Evolutionary conservation across 2,888 invertebrate genomes (phyloP), one percentile per base, ranked within the genome.

Genomic region (Bedellia somnulentella): DNA sequence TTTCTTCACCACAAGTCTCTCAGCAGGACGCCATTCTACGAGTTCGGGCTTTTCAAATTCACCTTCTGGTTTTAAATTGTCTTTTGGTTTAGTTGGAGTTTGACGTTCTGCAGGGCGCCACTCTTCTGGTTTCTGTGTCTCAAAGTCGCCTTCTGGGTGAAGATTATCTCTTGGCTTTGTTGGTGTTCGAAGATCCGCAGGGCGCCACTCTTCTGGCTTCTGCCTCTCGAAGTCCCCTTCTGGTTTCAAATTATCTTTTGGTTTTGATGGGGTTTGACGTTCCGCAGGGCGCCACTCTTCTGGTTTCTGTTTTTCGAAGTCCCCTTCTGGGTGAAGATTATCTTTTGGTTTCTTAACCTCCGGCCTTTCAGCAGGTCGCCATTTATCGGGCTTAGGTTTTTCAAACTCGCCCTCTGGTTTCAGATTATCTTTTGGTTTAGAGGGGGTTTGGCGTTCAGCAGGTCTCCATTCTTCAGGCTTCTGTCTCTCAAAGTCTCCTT

Each of bases 281-380:
- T 79, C 75, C 12, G 58, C 70, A n/a, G 64, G 59, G 10, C 42
- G 46, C 67, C 56, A 68, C 37, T 57, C 45, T 1, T 60, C 48
- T 29, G 60, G 66, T 29, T 63, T 56, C 3, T 68, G 79, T 26
- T 59, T 49, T 37, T 81, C 68, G 42, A 79, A 78, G 1, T 78
- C 77, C 1, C 82, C 81, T 40, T 80, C 80, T 0, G 76, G 70
- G 35, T 49, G 56, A 0, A 82, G 43, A 42, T 82, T 82, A 36
- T 82, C 82, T 22, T 62, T 46, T 1, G 71, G 78, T 24, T 47
- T 49, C 5, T 47, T 56, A 13, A 46, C 57, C 9, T 46, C 45
- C 2, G 33, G 61, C 44, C 78, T 52, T 32, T 76, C 78, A 2
- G 63, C 70, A 15, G 70, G 71, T 27, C 53, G 52, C 53, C 71